Evolutionary conservation across 2,888 invertebrate species (phyloP).

Genomic region (Peribatodes rhomboidaria): DNA sequence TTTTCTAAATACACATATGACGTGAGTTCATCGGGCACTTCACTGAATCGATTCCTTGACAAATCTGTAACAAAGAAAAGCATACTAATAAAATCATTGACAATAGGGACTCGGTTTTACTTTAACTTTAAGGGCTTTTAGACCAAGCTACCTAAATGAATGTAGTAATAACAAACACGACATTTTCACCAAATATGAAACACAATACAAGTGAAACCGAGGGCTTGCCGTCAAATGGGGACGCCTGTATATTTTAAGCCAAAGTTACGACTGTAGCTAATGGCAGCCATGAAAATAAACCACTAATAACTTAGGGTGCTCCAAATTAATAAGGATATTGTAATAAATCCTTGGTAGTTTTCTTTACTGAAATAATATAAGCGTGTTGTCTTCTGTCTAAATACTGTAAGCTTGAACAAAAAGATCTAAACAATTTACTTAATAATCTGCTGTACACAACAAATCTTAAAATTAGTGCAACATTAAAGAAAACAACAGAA

Average conservation of each 20-base stretch:
- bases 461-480: no score
- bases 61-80: constrained; percentile 78
- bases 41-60: constrained; percentile 90
- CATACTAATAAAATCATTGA: constrained; percentile 1
- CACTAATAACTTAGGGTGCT: constrained; percentile 53
- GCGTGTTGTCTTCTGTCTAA: background rate
- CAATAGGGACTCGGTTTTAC: background rate
- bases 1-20: constrained; percentile 95
- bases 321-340: constrained; percentile 30
- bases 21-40: constrained; percentile 96
- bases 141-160: constrained; percentile 9
- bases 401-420: no score
- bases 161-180: constrained; percentile 33
- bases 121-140: constrained; percentile 7
- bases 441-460: no score
- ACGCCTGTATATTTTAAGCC: constrained; percentile 36
- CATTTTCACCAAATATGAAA: constrained; percentile 46
- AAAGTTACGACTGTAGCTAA: constrained; percentile 57
- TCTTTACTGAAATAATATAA: background rate
- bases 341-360: background rate
- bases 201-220: constrained; percentile 36
- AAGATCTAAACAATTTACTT: no score
- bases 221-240: constrained; percentile 38
- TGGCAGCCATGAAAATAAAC: constrained; percentile 57
- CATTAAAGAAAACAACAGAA: background rate